Evolutionary conservation across 2,113 vertebrate genomes (phyloP).

Genomic region (Ceuthmochares aereus): DNA sequence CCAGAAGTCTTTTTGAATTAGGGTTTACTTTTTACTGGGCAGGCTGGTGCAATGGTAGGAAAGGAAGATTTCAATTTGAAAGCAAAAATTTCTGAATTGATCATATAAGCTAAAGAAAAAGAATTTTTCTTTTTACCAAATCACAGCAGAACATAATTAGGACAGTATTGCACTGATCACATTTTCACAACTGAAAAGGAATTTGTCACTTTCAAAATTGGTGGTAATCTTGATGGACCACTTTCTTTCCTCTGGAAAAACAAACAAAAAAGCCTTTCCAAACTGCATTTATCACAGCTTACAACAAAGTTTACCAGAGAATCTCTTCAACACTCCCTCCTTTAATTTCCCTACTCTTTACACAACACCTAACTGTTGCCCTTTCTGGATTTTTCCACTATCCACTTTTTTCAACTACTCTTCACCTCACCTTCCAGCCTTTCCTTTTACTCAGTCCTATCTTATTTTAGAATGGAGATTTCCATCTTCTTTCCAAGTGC

Average conservation of each 20-base stretch:
- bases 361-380: not conserved
- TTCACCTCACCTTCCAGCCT: not conserved
- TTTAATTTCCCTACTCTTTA: not conserved
- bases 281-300: not conserved
- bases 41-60: not conserved
- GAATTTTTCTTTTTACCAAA: not conserved
- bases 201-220: not conserved
- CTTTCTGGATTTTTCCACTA: not conserved
- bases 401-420: not conserved
- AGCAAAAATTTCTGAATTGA: not conserved
- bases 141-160: not conserved
- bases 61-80: not conserved
- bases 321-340: not conserved
- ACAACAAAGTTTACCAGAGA: not conserved
- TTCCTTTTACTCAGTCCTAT: not conserved
- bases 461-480: not conserved
- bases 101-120: not conserved
- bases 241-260: not conserved
- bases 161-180: not conserved
- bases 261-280: not conserved
- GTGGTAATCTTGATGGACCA: not conserved
- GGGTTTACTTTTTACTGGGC: not conserved
- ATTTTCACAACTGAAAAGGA: not conserved
- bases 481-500: not conserved
- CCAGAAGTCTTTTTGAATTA: not conserved